Percentiles rank a stretch among this genome's conserved stretches.
Evolutionary conservation across 2,888 invertebrate genomes (phyloP).

Genomic region (Clunio marinus): DNA sequence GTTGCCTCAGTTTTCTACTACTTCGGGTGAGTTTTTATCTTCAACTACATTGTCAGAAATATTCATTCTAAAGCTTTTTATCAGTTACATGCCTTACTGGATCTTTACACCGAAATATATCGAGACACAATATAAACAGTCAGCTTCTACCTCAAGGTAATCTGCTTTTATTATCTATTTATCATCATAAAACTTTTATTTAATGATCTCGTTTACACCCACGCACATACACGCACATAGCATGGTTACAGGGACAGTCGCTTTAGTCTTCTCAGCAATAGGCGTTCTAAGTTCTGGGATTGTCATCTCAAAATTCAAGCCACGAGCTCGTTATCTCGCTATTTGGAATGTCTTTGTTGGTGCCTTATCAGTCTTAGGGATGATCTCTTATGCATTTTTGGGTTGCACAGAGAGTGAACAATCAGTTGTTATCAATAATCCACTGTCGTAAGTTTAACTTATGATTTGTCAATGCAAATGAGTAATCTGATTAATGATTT

Average conservation of each 20-base stretch:
- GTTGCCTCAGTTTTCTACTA: constrained; percentile 69
- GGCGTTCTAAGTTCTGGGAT: constrained; percentile 65
- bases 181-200: not conserved
- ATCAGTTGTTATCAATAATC: constrained; percentile 49
- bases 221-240: too few relatives aligned
- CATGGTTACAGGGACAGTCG: constrained; percentile 67
- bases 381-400: constrained; percentile 62
- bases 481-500: too few relatives aligned
- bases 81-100: constrained; percentile 63
- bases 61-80: not conserved
- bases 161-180: too few relatives aligned
- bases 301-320: constrained; percentile 62
- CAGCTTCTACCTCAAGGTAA: constrained; percentile 63
- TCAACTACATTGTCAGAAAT: not conserved
- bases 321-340: constrained; percentile 62
- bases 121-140: constrained; percentile 73
- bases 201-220: too few relatives aligned
- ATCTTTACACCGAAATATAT: constrained; percentile 80
- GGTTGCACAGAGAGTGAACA: constrained; percentile 62
- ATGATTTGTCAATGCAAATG: not conserved
- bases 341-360: constrained; percentile 67
- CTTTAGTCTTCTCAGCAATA: constrained; percentile 64
- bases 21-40: constrained; percentile 53
- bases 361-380: constrained; percentile 59
- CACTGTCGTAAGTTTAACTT: constrained; percentile 39